Conservation (phyloP, 2,797 vertebrate genomes). For the Halcyon leucocephala region DNA sequence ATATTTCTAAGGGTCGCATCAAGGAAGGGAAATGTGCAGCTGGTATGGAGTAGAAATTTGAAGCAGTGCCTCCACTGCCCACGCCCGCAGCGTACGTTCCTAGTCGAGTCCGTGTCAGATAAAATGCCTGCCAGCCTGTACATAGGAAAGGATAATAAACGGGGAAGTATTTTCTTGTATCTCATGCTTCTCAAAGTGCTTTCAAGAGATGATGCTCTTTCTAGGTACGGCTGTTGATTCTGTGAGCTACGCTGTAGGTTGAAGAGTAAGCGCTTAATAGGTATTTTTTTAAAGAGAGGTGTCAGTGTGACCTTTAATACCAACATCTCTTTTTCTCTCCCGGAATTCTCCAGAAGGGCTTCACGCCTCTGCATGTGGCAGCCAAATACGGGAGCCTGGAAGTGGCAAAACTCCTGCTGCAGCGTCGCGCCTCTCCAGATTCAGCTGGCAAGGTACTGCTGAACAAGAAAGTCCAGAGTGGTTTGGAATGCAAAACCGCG, state of each 20-base stretch:
- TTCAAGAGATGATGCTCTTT: not conserved
- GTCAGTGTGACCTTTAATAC: not conserved
- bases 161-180: not conserved
- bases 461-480: not conserved
- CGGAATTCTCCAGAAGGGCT: constrained; percentile 89
- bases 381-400: constrained; percentile 97
- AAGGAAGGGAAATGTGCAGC: not conserved
- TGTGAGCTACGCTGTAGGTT: not conserved
- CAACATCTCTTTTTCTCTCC: not conserved
- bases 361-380: constrained; percentile 95
- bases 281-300: not conserved
- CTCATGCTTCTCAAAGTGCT: not conserved
- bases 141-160: not conserved
- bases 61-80: not conserved
- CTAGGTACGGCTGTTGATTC: rapidly evolving
- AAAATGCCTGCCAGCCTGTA: not conserved
- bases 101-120: not conserved
- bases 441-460: constrained; percentile 90
- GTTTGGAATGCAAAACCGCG: not conserved
- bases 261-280: not conserved
- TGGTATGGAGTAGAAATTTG: not conserved
- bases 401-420: constrained; percentile 93
- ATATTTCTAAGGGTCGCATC: not conserved
- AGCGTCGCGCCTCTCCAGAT: constrained; percentile 89
- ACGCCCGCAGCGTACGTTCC: not conserved